A percentile compares a stretch with the other conserved stretches of the same genome.
phyloP scores from a whole-genome alignment of 2,113 vertebrate species.

The Embiotoca jacksoni region DNA sequence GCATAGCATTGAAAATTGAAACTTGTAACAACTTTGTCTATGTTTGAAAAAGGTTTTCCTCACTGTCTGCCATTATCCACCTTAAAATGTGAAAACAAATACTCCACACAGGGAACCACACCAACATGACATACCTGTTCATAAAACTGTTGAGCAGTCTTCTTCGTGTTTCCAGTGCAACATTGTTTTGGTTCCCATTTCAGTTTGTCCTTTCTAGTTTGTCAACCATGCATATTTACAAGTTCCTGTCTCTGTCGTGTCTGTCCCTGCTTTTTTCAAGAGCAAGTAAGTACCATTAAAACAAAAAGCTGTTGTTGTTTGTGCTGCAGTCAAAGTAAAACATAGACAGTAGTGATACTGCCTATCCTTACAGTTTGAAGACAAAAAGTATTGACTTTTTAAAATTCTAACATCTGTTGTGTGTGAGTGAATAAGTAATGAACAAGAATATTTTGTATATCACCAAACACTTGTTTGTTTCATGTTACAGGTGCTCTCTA shows the following conservation, averaged over 20 bases:
- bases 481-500: slow-evolving; percentile 47
- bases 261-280: slow-evolving; percentile 2
- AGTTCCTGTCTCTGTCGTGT: background rate
- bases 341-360: too few species aligned
- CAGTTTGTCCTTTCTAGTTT: background rate
- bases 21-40: too few species aligned
- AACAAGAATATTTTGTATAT: background rate
- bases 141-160: background rate
- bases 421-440: background rate
- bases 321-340: too few species aligned
- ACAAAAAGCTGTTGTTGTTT: background rate
- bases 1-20: too few species aligned
- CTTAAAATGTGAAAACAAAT: too few species aligned
- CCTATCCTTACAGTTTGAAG: too few species aligned
- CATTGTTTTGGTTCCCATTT: background rate
- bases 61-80: too few species aligned
- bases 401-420: background rate
- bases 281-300: slow-evolving; percentile 42
- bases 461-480: background rate
- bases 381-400: background rate
- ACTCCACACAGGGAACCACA: too few species aligned
- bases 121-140: background rate
- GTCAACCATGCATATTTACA: background rate
- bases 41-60: background rate
- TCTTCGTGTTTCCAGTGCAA: background rate